Base-by-base conservation (phyloP, 2,113 vertebrate species). In the Psettodes erumei region DNA sequence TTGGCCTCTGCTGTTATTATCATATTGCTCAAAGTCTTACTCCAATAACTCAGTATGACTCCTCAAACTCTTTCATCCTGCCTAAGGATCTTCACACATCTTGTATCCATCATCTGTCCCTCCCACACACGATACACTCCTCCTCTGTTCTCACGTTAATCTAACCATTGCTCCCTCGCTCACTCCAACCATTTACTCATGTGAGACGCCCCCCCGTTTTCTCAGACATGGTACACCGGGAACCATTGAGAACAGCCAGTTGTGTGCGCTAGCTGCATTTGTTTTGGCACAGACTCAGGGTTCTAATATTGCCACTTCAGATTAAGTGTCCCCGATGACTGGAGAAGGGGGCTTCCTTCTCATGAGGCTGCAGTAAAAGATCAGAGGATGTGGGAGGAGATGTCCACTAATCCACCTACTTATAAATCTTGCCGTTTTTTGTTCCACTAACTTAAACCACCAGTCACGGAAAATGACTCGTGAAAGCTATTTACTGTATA, bases 71-170 rank as follows among this genome's bases (percentile, higher is more conserved):
- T 89, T 91, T 91, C 80, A 89, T 90, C 82, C 60, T 67, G 71
- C 56, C 38, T 30, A 4, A 80, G 75, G 81, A 85, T 79, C 86
- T 90, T 88, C 84, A 88, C 86, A 91, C 90, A 92, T 92, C 92
- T 92, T 92, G 87, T 60, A 87, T 89, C 86, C 83, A 89, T 92
- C 87, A 89, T 83, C 32, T 45, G 74, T 84, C 75, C 83, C 86
- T 91, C 91, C 91, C 83, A 88, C 90, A 85, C 85, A 79, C 8
- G 5, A 71, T 69, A 51, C 72, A 83, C 86, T 86, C 83, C 82
- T 90, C 85, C 86, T 82, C 82, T 70, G 73, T 89, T 90, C 89
- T 88, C 88, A 90, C 85, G 55, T 87, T 84, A 73, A 83, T 88
- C 76, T 85, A 35, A 70, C 47, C 7, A 1, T 67, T 79, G 71